Evolutionary conservation across 1,140 invertebrate species (phyloP).

Genomic region (Drosophila paulistorum): DNA sequence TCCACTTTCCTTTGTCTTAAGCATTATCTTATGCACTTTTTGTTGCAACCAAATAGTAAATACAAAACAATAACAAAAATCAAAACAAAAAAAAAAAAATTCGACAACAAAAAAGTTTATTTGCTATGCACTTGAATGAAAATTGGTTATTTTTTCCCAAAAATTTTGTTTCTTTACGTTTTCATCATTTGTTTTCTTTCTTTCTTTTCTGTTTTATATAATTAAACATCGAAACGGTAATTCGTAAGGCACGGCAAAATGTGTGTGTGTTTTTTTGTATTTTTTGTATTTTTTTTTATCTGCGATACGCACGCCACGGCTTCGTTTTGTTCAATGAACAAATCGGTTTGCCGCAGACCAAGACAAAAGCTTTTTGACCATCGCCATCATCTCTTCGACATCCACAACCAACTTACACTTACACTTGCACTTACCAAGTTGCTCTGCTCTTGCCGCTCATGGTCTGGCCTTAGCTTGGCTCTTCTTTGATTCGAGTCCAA

Average conservation of each 20-base stretch:
- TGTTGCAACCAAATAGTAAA: conserved; percentile 16
- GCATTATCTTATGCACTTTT: conserved; percentile 55
- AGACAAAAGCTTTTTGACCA: conserved; percentile 14
- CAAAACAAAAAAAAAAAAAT: conserved; percentile 30
- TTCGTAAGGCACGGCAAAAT: conserved; percentile 22
- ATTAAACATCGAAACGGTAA: conserved; percentile 21
- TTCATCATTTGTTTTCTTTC: conserved; percentile 22
- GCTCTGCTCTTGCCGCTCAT: background rate
- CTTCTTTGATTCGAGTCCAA: conserved; percentile 3
- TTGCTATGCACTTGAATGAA: conserved; percentile 14
- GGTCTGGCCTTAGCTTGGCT: background rate
- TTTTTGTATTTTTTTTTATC: conserved; percentile 14
- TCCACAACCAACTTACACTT: conserved; percentile 15
- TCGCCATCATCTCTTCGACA: background rate
- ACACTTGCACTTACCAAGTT: conserved; percentile 7
- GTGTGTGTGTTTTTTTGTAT: background rate
- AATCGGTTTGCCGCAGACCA: conserved; percentile 28
- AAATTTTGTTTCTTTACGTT: background rate
- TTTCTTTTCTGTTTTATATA: conserved; percentile 35
- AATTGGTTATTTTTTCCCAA: background rate
- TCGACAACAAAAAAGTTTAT: conserved; percentile 27
- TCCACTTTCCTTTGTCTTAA: conserved; percentile 76
- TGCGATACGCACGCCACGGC: conserved; percentile 75
- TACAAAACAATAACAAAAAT: conserved; percentile 16
- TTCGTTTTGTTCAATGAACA: conserved; percentile 76